phyloP scores from a whole-genome alignment of 2,888 invertebrate genomes.

The Silvanus unidentatus region DNA sequence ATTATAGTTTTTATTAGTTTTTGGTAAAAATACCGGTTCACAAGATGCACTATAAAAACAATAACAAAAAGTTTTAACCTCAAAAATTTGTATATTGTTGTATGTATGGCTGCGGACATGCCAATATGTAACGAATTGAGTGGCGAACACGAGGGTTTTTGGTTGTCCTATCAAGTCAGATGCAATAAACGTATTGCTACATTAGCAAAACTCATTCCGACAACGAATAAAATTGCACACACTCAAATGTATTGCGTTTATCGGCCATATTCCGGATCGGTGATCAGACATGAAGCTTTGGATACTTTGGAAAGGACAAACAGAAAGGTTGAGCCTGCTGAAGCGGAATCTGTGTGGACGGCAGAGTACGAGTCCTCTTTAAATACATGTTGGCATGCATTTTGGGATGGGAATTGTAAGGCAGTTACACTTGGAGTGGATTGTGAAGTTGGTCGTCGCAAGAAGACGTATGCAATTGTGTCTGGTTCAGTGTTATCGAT shows the following conservation, averaged over 20 bases:
- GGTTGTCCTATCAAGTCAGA: constrained; percentile 75
- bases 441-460: constrained; percentile 90
- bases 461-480: constrained; percentile 88
- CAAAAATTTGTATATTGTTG: no score
- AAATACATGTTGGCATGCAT: constrained; percentile 84
- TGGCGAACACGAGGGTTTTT: constrained; percentile 84
- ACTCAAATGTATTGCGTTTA: constrained; percentile 67
- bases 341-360: constrained; percentile 85
- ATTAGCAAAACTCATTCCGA: constrained; percentile 59
- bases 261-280: constrained; percentile 89
- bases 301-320: constrained; percentile 67
- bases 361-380: constrained; percentile 82
- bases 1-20: no score
- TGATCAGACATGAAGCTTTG: constrained; percentile 77
- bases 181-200: constrained; percentile 84
- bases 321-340: constrained; percentile 60
- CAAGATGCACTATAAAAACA: no score
- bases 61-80: no score
- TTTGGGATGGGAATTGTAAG: constrained; percentile 87
- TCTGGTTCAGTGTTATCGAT: constrained; percentile 57
- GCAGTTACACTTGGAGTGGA: constrained; percentile 66
- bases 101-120: no score
- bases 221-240: constrained; percentile 49
- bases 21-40: no score
- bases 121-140: constrained; percentile 71